These are phyloP conservation scores for Cheilosia grossa DNA, from an alignment of 2,888 invertebrate genomes.

Conservation along the genomic window DNA sequence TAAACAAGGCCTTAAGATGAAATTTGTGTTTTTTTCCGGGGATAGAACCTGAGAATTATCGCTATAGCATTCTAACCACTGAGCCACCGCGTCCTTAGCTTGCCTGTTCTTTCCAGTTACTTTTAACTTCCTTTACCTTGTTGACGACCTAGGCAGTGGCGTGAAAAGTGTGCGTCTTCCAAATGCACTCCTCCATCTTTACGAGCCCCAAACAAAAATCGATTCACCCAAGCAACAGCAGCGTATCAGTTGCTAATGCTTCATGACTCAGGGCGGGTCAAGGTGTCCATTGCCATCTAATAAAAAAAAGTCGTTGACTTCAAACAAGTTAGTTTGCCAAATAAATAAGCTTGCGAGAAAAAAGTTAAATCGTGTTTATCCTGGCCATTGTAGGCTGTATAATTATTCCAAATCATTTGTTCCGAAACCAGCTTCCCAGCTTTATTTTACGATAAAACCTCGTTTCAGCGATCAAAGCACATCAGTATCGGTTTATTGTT, in stretches of 20 bases:
- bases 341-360: not conserved
- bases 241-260: not conserved
- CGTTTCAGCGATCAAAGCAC: not conserved
- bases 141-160: too few species aligned
- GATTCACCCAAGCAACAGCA: too few species aligned
- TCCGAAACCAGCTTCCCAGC: not conserved
- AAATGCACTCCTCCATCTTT: too few species aligned
- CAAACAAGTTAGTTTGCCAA: not conserved
- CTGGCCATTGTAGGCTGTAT: not conserved
- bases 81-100: too few species aligned
- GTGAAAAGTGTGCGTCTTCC: too few species aligned
- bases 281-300: not conserved
- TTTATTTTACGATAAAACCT: not conserved
- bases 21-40: too few species aligned
- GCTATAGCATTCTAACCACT: too few species aligned
- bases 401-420: not conserved
- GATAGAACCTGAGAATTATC: too few species aligned
- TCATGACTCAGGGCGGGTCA: not conserved
- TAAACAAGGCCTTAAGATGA: too few species aligned
- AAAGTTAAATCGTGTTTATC: not conserved
- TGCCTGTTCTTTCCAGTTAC: too few species aligned
- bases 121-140: too few species aligned
- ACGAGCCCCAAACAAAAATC: not conserved
- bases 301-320: not conserved
- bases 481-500: not conserved